Conservation (phyloP, 1,140 invertebrate genomes). For the Drosophila littoralis region DNA sequence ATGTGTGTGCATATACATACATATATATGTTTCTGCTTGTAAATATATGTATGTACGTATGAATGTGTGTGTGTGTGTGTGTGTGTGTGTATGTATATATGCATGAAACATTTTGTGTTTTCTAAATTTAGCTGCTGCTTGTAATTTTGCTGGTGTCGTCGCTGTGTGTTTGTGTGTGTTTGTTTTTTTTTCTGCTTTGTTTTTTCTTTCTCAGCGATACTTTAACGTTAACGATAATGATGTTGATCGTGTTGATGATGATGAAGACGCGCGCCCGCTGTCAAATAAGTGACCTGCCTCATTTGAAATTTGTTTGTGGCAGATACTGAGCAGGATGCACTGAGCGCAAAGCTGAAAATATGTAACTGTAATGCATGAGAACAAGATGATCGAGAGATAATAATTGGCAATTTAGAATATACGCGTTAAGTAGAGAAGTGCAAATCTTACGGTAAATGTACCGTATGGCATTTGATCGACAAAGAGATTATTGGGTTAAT, state of each 20-base stretch:
- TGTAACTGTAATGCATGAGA: not conserved
- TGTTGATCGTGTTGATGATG: slow-evolving; percentile 26
- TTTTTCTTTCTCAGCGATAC: slow-evolving; percentile 47
- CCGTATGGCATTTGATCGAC: too few species aligned
- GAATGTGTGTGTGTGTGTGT: not conserved
- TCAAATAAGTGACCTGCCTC: slow-evolving; percentile 78
- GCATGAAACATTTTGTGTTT: slow-evolving; percentile 64
- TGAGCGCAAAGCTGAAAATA: not conserved
- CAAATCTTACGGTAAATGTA: too few species aligned
- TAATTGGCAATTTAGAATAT: too few species aligned
- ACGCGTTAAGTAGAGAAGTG: too few species aligned
- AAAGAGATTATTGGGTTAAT: too few species aligned
- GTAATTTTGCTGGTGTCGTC: slow-evolving; percentile 28
- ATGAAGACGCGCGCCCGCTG: slow-evolving; percentile 33
- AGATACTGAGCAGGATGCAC: slow-evolving; percentile 47
- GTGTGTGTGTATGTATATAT: not conserved
- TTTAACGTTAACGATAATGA: slow-evolving; percentile 35
- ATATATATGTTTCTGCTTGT: slow-evolving; percentile 8
- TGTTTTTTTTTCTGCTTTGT: slow-evolving; percentile 43
- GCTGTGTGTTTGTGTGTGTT: slow-evolving; percentile 16
- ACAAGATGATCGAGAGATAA: not conserved
- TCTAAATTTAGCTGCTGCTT: slow-evolving; percentile 74
- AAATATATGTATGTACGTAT: not conserved
- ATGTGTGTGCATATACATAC: slow-evolving; percentile 2
- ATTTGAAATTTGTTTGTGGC: slow-evolving; percentile 77